Percentiles rank a stretch among this genome's conserved stretches.
phyloP scores from a whole-genome alignment of 2,888 invertebrate genomes.

The Lydus trimaculatus region DNA sequence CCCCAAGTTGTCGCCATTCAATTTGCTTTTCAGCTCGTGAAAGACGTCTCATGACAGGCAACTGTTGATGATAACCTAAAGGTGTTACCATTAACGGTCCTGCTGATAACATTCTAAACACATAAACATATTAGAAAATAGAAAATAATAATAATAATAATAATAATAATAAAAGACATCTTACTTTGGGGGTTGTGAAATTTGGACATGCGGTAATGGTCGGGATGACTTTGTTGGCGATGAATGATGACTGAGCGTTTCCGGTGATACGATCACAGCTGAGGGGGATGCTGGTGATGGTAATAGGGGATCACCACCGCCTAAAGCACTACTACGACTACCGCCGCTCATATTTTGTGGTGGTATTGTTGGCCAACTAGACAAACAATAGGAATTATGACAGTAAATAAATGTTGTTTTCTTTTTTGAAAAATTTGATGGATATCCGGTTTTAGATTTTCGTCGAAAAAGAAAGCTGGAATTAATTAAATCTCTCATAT shows the following conservation, averaged over 20 bases:
- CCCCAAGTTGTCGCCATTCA: conserved; percentile 71
- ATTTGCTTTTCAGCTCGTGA: conserved; percentile 65
- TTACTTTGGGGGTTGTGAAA: conserved; percentile 35
- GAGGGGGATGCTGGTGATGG: conserved; percentile 79
- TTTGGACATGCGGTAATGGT: conserved; percentile 34
- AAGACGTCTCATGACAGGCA: conserved; percentile 67
- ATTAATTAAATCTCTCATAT: neutral
- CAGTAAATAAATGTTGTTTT: too few relatives aligned
- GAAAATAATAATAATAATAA: too few relatives aligned
- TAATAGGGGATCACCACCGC: conserved; percentile 67
- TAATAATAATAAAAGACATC: neutral
- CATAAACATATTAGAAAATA: neutral
- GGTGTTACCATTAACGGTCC: conserved; percentile 67
- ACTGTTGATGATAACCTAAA: conserved; percentile 64
- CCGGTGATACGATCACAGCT: conserved; percentile 78
- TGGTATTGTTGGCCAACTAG: conserved; percentile 68
- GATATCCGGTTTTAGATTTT: neutral
- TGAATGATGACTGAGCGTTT: conserved; percentile 75
- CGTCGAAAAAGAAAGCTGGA: neutral
- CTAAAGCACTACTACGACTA: conserved; percentile 64
- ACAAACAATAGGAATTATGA: neutral
- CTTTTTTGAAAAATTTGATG: neutral
- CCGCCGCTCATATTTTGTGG: conserved; percentile 72
- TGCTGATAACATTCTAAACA: conserved; percentile 51
- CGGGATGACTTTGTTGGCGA: conserved; percentile 61